phyloP scores from a whole-genome alignment of 2,888 invertebrate species.

The Lissocephala sabroskyi region DNA sequence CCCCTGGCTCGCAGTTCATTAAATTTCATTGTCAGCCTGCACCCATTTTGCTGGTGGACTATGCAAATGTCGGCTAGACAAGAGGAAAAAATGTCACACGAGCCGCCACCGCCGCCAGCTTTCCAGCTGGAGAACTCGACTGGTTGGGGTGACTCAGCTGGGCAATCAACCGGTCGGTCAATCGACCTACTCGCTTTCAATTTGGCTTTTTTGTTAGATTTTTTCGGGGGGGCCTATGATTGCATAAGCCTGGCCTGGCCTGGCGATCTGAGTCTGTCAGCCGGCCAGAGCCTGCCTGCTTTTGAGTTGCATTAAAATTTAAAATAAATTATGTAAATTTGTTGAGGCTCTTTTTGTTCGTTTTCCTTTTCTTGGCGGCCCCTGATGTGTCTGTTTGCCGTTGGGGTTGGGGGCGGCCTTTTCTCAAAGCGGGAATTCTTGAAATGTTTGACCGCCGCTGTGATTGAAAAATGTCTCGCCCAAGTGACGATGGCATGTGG shows the following conservation, averaged over 20 bases:
- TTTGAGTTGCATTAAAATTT: conserved; percentile 15
- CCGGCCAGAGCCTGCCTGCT: neutral
- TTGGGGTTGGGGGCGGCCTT: neutral
- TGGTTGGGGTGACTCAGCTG: too few relatives aligned
- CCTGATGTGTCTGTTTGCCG: neutral
- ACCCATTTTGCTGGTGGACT: conserved; percentile 5
- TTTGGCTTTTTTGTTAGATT: neutral
- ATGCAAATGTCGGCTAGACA: conserved; percentile 48
- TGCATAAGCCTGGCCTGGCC: conserved; percentile 22
- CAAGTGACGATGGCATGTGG: conserved; percentile 1
- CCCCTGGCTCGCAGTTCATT: conserved; percentile 48
- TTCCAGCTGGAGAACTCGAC: neutral
- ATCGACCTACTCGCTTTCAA: neutral
- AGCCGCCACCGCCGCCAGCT: neutral
- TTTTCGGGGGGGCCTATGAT: conserved; percentile 10
- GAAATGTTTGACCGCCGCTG: too few relatives aligned
- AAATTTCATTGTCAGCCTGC: conserved; percentile 46
- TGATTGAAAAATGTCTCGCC: neutral
- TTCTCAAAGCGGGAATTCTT: too few relatives aligned
- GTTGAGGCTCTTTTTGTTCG: too few relatives aligned
- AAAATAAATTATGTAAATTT: conserved; percentile 45
- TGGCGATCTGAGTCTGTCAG: neutral
- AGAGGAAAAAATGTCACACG: conserved; percentile 36
- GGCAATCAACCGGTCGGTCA: neutral
- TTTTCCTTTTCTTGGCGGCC: too few relatives aligned